phyloP scores from a whole-genome alignment of 2,113 vertebrate genomes.

The Oryzias curvinotus region DNA sequence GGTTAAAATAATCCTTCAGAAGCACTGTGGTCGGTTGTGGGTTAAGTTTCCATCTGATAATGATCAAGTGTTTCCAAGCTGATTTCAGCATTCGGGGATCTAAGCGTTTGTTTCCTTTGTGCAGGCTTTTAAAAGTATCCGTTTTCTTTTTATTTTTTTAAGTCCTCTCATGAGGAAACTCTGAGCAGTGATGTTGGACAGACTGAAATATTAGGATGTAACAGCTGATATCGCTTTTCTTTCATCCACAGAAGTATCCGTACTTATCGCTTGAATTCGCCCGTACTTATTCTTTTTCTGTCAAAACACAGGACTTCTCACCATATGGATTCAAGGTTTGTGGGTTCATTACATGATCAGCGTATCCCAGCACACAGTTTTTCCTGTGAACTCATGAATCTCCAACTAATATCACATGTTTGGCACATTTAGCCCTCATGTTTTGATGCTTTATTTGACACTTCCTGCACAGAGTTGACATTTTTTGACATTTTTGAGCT shows the following conservation, averaged over 20 bases:
- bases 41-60: slow-evolving; percentile 46
- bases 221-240: slow-evolving; percentile 42
- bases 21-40: slow-evolving; percentile 1
- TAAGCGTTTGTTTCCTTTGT: slow-evolving; percentile 14
- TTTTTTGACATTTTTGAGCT: too few species aligned
- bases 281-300: slow-evolving; percentile 26
- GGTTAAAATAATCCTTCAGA: neutral
- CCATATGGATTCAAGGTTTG: slow-evolving; percentile 41
- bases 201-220: slow-evolving; percentile 46
- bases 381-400: slow-evolving; percentile 17
- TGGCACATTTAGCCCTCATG: neutral
- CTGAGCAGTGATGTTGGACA: slow-evolving; percentile 17
- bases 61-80: slow-evolving; percentile 26
- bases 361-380: slow-evolving; percentile 13
- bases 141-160: slow-evolving; percentile 39
- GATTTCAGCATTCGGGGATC: slow-evolving; percentile 21
- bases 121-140: slow-evolving; percentile 42
- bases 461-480: too few species aligned
- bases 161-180: slow-evolving; percentile 41
- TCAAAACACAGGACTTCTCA: slow-evolving; percentile 15
- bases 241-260: slow-evolving; percentile 33
- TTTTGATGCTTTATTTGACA: neutral
- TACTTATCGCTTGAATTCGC: slow-evolving; percentile 46
- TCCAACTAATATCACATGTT: slow-evolving; percentile 15
- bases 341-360: slow-evolving; percentile 26